phyloP scores from a whole-genome alignment of 2,797 vertebrate species.

The Columba guinea region DNA sequence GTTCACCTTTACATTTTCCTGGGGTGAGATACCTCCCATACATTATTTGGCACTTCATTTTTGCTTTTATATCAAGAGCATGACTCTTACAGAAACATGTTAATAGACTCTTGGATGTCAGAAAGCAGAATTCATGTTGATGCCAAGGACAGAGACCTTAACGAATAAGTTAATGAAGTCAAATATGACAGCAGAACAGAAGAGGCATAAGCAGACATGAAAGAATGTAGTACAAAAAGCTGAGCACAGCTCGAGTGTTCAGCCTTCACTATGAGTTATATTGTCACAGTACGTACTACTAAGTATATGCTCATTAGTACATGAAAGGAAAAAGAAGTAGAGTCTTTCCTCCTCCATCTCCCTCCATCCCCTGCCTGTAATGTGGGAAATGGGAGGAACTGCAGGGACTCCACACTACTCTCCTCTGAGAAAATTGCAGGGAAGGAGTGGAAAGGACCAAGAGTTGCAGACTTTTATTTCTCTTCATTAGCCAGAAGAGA shows the following conservation, averaged over 20 bases:
- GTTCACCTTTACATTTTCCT: neutral
- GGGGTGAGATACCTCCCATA: neutral
- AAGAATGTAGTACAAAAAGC: neutral
- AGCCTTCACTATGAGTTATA: neutral
- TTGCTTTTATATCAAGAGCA: neutral
- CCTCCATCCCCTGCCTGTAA: neutral
- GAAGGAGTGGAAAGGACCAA: neutral
- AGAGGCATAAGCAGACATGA: conserved; percentile 6
- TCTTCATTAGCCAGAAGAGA: neutral
- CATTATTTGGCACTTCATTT: neutral
- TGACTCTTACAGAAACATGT: neutral
- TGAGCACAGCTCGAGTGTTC: neutral
- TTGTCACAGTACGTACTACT: neutral
- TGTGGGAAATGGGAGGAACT: neutral
- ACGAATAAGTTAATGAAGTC: conserved; percentile 25
- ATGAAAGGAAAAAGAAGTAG: neutral
- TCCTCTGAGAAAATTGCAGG: neutral
- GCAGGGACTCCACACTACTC: neutral
- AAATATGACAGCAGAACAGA: conserved; percentile 20
- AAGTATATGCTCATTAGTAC: conserved; percentile 2
- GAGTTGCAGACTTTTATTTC: neutral
- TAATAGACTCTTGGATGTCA: neutral
- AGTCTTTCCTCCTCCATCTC: neutral
- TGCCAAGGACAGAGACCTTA: neutral
- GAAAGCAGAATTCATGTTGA: neutral